Base-by-base conservation (phyloP, 2,888 invertebrate species). In the Calliopum simillimum region DNA sequence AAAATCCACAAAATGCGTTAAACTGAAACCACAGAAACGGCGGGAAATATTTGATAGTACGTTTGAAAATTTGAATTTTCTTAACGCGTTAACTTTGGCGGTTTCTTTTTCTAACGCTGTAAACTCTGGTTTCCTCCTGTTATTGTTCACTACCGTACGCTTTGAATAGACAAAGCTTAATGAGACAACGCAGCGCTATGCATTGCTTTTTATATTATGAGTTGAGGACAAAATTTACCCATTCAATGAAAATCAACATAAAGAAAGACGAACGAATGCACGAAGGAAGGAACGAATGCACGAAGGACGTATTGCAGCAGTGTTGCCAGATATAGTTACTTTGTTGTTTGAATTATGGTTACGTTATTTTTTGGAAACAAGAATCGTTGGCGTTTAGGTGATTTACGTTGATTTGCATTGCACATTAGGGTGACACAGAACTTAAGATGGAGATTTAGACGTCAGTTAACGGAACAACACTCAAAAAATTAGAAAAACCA, bases 151-250 rank as follows among this genome's bases (percentile, higher is more conserved):
- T 56, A 56, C 58, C 66, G 46, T 23, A 13, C 58, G 56, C 55
- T 66, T 66, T 46, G 66, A 66, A 56, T 66, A 66, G 66, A 56
- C 56, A 66, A 66, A 56, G 66, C 66, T 66, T 33, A 66, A 66
- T 66, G 66, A 49, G 64, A 49, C 64, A 49, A 51, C 64, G 51
- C 51, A 16, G n/a, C 59, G 59, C 41, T 59, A 6, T 41, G 59
- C 33, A 25, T 16, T 19, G 59, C 59, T 59, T 53, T 64, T 64
- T 64, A 64, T 64, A n/a, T n/a, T n/a, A 53, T 53, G 44, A 21
- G 53, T 23, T 53, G 53, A 33, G 33, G 33, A 33, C 33, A 33
- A 8, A 33, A 33, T 53, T 23, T n/a, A 2, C 5, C 23, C 4
- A 19, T n/a, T 12, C 12, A 21, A 16, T 53, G 19, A 21, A 25